Conservation (phyloP, 2,888 invertebrate genomes). For the Eupithecia tripunctaria region DNA sequence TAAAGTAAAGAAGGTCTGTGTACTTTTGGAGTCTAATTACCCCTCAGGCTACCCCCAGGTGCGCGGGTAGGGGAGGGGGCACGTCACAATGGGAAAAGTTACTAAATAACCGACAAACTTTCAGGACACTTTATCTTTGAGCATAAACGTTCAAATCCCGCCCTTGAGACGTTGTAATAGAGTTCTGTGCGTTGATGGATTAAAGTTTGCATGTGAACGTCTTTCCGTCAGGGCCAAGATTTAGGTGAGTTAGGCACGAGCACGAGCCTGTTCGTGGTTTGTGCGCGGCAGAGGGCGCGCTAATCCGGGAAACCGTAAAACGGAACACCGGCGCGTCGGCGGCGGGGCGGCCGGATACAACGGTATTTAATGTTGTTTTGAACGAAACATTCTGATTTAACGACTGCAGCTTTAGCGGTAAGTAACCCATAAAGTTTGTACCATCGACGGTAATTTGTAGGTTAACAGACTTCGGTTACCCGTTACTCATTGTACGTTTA, state of each 20-base stretch:
- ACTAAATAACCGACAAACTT: conserved; percentile 69
- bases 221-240: conserved; percentile 63
- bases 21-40: conserved; percentile 62
- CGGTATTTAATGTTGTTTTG: conserved; percentile 35
- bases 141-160: conserved; percentile 47
- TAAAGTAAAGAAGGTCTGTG: conserved; percentile 51
- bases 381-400: conserved; percentile 1
- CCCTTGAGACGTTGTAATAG: conserved; percentile 49
- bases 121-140: conserved; percentile 46
- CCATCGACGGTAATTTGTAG: neutral
- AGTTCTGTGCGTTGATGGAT: conserved; percentile 39
- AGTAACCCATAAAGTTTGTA: neutral
- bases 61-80: conserved; percentile 32
- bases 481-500: neutral
- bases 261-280: conserved; percentile 50
- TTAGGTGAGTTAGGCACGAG: conserved; percentile 60
- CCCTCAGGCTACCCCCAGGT: conserved; percentile 23
- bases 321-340: conserved; percentile 24
- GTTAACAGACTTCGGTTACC: neutral
- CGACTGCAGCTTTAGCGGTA: conserved; percentile 6
- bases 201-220: conserved; percentile 47
- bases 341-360: conserved; percentile 25
- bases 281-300: conserved; percentile 40
- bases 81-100: conserved; percentile 74
- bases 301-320: neutral